Conservation (phyloP, 1,140 invertebrate genomes). For the Ceratoteleas bidentatus region DNA sequence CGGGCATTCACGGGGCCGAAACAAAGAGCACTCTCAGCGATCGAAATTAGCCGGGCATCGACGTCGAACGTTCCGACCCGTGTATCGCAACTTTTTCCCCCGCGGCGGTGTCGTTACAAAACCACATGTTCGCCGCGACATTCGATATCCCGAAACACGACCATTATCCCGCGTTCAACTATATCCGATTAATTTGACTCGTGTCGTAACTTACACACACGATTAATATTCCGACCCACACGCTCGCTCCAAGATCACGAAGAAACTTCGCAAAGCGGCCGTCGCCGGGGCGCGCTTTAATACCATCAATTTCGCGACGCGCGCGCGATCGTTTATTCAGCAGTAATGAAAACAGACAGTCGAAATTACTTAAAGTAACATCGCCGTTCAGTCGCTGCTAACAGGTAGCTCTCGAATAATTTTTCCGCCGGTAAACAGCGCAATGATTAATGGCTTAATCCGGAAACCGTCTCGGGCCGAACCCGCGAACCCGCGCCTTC, state of each 20-base stretch:
- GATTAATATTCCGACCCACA: slow-evolving; percentile 43
- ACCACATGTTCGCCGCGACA: slow-evolving; percentile 10
- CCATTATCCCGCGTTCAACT: slow-evolving; percentile 31
- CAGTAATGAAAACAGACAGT: slow-evolving; percentile 35
- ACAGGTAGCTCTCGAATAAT: slow-evolving; percentile 23
- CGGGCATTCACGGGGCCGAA: too few relatives aligned
- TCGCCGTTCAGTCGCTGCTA: neutral
- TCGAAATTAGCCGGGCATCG: too few relatives aligned
- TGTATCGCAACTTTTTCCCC: slow-evolving; percentile 8
- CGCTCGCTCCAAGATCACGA: slow-evolving; percentile 15
- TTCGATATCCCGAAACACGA: slow-evolving; percentile 23
- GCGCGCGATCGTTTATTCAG: slow-evolving; percentile 30
- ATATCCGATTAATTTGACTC: slow-evolving; percentile 47
- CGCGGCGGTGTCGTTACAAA: slow-evolving; percentile 18
- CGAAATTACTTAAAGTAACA: slow-evolving; percentile 17
- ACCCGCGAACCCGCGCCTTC: too few relatives aligned
- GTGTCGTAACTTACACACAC: slow-evolving; percentile 19
- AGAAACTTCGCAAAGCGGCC: slow-evolving; percentile 22
- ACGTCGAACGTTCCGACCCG: too few relatives aligned
- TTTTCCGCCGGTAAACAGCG: slow-evolving; percentile 8
- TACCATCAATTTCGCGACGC: slow-evolving; percentile 29
- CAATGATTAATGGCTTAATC: slow-evolving; percentile 29
- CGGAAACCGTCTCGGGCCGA: neutral
- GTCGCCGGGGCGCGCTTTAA: slow-evolving; percentile 11
- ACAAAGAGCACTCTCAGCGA: too few relatives aligned